Conservation (phyloP, 1,140 invertebrate species). For the Leptoteleia sp. region DNA sequence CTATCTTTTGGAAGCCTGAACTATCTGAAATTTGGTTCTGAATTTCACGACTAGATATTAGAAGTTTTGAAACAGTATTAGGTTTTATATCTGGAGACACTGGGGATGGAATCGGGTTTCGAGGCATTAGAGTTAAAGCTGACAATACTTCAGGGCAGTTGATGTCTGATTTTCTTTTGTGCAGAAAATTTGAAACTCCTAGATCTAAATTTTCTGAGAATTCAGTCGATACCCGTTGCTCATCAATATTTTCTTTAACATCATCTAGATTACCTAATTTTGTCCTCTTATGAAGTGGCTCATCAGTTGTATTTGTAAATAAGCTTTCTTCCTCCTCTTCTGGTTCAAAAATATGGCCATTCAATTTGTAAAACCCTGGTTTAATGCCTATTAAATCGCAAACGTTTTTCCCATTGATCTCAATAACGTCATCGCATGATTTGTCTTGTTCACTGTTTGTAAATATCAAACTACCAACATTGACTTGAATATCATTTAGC, state of each 20-base stretch:
- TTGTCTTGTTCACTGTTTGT: constrained; percentile 54
- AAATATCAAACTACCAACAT: constrained; percentile 67
- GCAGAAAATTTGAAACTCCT: constrained; percentile 72
- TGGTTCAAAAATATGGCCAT: constrained; percentile 45
- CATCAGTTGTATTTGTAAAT: constrained; percentile 33
- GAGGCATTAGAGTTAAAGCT: constrained; percentile 74
- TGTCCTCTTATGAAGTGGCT: constrained; percentile 68
- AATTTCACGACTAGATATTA: constrained; percentile 76
- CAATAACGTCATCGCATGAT: constrained; percentile 64
- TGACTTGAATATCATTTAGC: constrained; percentile 70
- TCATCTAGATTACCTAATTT: constrained; percentile 67
- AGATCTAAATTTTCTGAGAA: constrained; percentile 72
- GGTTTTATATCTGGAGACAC: constrained; percentile 43
- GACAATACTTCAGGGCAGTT: constrained; percentile 77
- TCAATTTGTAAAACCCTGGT: constrained; percentile 73
- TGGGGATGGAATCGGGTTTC: constrained; percentile 44
- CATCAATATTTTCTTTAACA: constrained; percentile 74
- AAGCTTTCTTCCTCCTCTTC: constrained; percentile 41
- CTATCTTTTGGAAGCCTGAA: constrained; percentile 76
- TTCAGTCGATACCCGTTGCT: constrained; percentile 70
- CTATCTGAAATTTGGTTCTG: constrained; percentile 75
- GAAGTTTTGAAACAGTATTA: constrained; percentile 69
- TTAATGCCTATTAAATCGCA: constrained; percentile 71
- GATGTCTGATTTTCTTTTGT: constrained; percentile 68
- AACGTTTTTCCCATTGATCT: constrained; percentile 70